Evolutionary conservation across 2,888 invertebrate genomes (phyloP).

Genomic region (Noctua janthina): DNA sequence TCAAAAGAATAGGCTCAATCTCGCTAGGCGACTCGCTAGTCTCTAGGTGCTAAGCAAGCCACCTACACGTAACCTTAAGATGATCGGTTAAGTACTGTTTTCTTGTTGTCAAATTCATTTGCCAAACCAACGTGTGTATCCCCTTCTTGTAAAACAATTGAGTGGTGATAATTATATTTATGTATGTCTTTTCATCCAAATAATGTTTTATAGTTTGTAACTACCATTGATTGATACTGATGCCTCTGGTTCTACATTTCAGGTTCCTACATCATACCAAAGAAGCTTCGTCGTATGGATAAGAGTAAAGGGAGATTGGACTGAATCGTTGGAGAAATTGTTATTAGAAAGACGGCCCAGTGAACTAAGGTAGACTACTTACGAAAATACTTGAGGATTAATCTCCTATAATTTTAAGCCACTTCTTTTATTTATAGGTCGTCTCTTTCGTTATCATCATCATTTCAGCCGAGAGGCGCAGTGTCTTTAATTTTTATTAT

Average conservation of each 20-base stretch:
- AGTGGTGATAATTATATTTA: not conserved
- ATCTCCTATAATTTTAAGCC: not conserved
- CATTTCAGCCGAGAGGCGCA: not conserved
- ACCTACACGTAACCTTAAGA: not conserved
- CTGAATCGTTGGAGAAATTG: constrained; percentile 83
- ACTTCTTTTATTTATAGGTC: not conserved
- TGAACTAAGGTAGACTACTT: constrained; percentile 79
- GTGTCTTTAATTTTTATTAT: not conserved
- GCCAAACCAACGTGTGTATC: not conserved
- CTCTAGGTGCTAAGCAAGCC: not conserved
- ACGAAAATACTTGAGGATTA: no score
- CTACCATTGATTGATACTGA: not conserved
- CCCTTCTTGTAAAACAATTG: not conserved
- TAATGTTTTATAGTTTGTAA: not conserved
- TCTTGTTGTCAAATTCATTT: not conserved
- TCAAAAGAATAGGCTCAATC: not conserved
- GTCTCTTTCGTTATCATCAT: not conserved
- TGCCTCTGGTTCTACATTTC: constrained; percentile 61
- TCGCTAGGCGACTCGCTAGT: not conserved
- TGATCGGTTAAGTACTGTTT: not conserved
- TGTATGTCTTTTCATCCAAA: not conserved
- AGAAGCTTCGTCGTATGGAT: constrained; percentile 87
- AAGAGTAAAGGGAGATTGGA: constrained; percentile 90
- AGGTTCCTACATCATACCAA: constrained; percentile 85
- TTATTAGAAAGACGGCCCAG: constrained; percentile 75